Conservation (phyloP, 2,888 invertebrate genomes). For the Dasysyrphus tricinctus region DNA sequence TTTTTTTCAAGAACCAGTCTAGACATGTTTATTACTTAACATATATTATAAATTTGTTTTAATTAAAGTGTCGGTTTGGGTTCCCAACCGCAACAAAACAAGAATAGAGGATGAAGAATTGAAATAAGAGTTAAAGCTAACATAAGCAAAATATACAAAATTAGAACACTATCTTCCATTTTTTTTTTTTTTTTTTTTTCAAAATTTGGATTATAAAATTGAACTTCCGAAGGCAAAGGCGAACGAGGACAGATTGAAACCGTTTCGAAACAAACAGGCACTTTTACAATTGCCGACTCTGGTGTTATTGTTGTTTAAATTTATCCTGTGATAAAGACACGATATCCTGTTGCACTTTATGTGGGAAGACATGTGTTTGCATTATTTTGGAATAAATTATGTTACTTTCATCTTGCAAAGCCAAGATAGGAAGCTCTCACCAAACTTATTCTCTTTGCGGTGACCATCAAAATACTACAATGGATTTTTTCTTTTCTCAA, state of each 20-base stretch:
- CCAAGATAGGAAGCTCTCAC: not conserved
- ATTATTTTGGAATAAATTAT: not conserved
- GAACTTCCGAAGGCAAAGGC: not conserved
- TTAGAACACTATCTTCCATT: not conserved
- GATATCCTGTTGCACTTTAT: not conserved
- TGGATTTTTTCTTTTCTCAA: slow-evolving; percentile 6
- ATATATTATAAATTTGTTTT: too few relatives aligned
- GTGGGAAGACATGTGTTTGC: not conserved
- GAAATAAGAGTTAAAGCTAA: too few relatives aligned
- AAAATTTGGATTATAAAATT: not conserved
- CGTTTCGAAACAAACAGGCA: not conserved
- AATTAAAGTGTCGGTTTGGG: too few relatives aligned
- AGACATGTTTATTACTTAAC: too few relatives aligned
- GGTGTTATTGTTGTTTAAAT: not conserved
- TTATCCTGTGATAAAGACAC: not conserved
- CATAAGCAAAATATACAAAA: too few relatives aligned
- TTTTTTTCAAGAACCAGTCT: too few relatives aligned
- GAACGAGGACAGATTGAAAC: not conserved
- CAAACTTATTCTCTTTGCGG: not conserved
- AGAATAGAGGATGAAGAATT: too few relatives aligned
- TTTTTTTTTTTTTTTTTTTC: not conserved
- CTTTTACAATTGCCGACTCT: not conserved
- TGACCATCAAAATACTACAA: not conserved
- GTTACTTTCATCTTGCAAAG: not conserved
- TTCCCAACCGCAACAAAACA: too few relatives aligned